Base-by-base conservation (phyloP, 2,888 invertebrate species). In the Creontiades dilutus region DNA sequence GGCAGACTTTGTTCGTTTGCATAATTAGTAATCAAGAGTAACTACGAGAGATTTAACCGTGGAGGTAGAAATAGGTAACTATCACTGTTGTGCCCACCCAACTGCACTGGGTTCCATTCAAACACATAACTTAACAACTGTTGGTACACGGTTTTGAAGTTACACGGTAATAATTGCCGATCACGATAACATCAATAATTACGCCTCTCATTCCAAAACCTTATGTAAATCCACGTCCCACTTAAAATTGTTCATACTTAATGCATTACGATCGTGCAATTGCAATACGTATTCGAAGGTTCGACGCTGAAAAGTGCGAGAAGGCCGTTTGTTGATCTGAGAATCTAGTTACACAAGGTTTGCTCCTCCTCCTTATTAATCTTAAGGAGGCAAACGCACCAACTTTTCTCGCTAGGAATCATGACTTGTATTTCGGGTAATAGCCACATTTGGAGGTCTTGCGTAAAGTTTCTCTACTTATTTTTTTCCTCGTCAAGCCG, bases 241-340 rank as follows among this genome's bases (percentile, higher is more conserved):
- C 68, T 23, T 23, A 23, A 68, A 68, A 68, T 12, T 68, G 0
- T 23, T 68, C 68, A 68, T 68, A n/a, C n/a, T n/a, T n/a, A 68
- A 68, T 68, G 68, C 61, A 61, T 61, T 23, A 68, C 19, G 68
- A 68, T 68, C 68, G 68, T 68, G 68, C 68, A 68, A 23, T 68
- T 19, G 23, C 9, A 68, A 23, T 68, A 12, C 23, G 11, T 23
- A 23, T 68, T 68, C 68, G 68, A 68, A 27, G 68, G 68, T 68
- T 68, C 68, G 9, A 68, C 9, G 23, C 68, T 68, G 23, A 23
- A 68, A 68, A 68, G 9, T 68, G 68, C 27, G 27, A 68, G 68
- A 68, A 68, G 68, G 68, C 68, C 68, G 68, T 68, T 68, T 27
- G 68, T 68, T 68, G 68, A 68, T 68, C 68, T 68, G 12, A 2